A percentile compares a stretch with the other conserved stretches of the same genome.
Evolutionary conservation across 2,888 invertebrate genomes (phyloP).

Genomic region (Rotaria magnacalcarata): DNA sequence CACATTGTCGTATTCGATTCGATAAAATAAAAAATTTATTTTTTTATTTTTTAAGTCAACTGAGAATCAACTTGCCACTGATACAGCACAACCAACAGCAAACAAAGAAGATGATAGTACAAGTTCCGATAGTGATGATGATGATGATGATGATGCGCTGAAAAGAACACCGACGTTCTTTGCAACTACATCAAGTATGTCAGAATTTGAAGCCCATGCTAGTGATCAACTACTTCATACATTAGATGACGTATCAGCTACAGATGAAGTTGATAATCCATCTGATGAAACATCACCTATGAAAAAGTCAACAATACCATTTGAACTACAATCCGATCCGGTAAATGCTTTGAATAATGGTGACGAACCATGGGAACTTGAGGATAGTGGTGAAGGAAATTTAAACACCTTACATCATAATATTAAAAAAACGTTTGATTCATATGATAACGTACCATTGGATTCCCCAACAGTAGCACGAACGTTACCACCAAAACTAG

Average conservation of each 20-base stretch:
- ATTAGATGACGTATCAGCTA: neutral
- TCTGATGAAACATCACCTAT: neutral
- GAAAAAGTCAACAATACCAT: neutral
- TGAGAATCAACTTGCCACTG: neutral
- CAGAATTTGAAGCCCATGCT: slow-evolving; percentile 1
- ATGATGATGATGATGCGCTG: neutral
- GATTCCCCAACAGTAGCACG: neutral
- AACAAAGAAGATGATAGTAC: neutral
- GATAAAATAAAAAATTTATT: neutral
- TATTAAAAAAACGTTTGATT: neutral
- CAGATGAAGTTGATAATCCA: neutral
- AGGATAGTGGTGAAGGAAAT: neutral
- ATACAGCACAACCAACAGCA: neutral
- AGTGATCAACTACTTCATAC: neutral
- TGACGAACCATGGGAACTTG: slow-evolving; percentile 30
- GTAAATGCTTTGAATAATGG: neutral
- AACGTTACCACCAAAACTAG: neutral
- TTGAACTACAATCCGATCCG: neutral
- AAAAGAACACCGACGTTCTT: too few relatives aligned
- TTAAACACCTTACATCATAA: neutral
- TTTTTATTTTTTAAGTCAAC: neutral
- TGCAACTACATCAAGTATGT: neutral
- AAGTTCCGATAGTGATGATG: neutral
- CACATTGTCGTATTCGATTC: neutral
- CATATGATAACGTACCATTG: neutral